Base-by-base conservation (phyloP, 1,140 invertebrate genomes). In the Limonius californicus region DNA sequence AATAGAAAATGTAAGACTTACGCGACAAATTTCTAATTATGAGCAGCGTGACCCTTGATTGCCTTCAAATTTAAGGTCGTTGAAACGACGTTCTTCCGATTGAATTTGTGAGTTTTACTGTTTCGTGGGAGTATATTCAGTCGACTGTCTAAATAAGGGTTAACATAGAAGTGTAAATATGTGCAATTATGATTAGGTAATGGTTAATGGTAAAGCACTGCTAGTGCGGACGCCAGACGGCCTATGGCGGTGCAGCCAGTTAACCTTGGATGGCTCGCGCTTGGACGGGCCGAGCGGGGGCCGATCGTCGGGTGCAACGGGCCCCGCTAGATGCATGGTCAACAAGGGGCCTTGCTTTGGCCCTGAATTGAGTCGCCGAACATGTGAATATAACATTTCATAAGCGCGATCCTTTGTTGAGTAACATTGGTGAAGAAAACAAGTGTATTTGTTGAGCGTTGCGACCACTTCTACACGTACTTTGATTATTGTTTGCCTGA, bases 351-450 rank as follows among this genome's bases (percentile, higher is more conserved):
- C 45, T 50, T 50, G 45, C 45, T 50, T 50, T 50, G 45, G 45
- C 45, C 45, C 16, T 50, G 45, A 50, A 50, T 50, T 50, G 15
- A 50, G 6, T 50, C 20, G 45, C 14, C 45, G 35, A 39, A 39
- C 35, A 39, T 39, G 35, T 50, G 16, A 19, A 50, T 50, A 50
- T 50, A 50, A 50, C 45, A 50, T 50, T 50, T 50, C 45, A 50
- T 39, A 39, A 39, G 35, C 35, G 35, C 35, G 35, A 39, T 39
- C 35, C 35, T 39, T 39, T 39, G 35, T 39, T 39, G 35, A 39
- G 35, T 39, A 39, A 39, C 35, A 7, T 39, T 39, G n/a, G 8
- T 39, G n/a, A 14, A 39, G 35, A 39, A 39, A 27, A 27, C 23
- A 39, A 39, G n/a, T 14, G n/a, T 12, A 14, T 14, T 12, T 39